phyloP scores from a whole-genome alignment of 2,113 vertebrate species.

The Fulmarus glacialis region DNA sequence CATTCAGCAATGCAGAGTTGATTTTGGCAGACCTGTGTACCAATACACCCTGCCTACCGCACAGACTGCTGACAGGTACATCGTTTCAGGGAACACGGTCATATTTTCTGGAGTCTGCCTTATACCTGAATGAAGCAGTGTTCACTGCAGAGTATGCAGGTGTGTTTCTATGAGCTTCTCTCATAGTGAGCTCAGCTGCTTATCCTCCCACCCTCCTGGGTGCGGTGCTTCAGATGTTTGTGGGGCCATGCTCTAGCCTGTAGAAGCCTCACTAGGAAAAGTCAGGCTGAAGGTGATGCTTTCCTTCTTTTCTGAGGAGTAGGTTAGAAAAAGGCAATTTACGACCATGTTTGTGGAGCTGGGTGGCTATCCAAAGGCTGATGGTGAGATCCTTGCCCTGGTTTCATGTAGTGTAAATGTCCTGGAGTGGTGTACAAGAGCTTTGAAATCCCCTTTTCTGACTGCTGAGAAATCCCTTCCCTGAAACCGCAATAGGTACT shows the following conservation, averaged over 20 bases:
- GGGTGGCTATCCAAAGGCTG: fast-evolving
- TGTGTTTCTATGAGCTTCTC: not conserved
- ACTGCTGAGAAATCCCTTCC: not conserved
- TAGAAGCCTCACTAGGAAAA: not conserved
- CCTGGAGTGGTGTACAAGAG: not conserved
- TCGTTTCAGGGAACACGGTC: fast-evolving
- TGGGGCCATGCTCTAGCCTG: not conserved
- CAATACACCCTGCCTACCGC: not conserved
- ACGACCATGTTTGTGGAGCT: not conserved
- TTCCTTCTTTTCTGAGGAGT: not conserved
- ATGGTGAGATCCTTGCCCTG: not conserved
- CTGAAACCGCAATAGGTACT: not conserved
- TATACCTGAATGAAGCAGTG: not conserved
- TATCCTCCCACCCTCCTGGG: not conserved
- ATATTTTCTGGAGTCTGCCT: not conserved
- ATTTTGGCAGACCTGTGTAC: not conserved
- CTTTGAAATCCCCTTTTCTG: not conserved
- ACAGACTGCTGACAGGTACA: not conserved
- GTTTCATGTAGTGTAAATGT: not conserved
- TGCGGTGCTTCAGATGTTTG: not conserved
- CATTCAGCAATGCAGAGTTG: fast-evolving
- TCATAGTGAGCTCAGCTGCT: not conserved
- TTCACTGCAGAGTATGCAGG: not conserved
- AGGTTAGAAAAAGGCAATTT: not conserved
- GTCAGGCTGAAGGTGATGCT: not conserved